Evolutionary conservation across 1,140 invertebrate genomes (phyloP).

Genomic region (Phortica variegata): DNA sequence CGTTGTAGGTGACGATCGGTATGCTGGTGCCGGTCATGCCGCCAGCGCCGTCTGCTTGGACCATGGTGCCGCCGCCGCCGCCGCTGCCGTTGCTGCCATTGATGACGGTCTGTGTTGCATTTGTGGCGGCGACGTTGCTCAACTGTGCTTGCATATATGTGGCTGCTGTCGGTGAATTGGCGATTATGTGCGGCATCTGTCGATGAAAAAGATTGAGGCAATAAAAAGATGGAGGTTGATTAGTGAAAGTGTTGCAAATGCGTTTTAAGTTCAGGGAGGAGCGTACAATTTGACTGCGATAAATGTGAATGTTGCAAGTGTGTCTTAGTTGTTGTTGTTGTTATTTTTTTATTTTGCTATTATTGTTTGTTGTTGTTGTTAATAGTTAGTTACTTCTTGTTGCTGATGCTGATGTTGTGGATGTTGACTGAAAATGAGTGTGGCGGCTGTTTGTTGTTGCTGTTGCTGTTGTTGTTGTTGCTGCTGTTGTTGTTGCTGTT

Average conservation of each 20-base stretch:
- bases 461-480: constrained; percentile 13
- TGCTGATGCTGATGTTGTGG: constrained; percentile 27
- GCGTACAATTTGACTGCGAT: too few species aligned
- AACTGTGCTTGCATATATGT: constrained; percentile 51
- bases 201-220: constrained; percentile 23
- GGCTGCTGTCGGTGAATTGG: constrained; percentile 52
- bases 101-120: constrained; percentile 42
- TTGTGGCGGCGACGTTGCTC: constrained; percentile 55
- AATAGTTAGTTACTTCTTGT: constrained; percentile 51
- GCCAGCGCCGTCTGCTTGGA: too few species aligned
- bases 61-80: constrained; percentile 28
- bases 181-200: constrained; percentile 50
- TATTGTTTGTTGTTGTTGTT: constrained; percentile 35
- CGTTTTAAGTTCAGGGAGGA: too few species aligned
- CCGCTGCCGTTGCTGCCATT: constrained; percentile 58
- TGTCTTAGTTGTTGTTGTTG: too few species aligned
- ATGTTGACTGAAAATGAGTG: constrained; percentile 35
- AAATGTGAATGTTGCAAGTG: constrained; percentile 10
- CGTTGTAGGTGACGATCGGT: constrained; percentile 53
- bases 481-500: constrained; percentile 15
- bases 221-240: constrained; percentile 10
- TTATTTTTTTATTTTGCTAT: too few species aligned
- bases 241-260: constrained; percentile 25
- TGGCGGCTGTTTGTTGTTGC: constrained; percentile 20
- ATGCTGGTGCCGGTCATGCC: constrained; percentile 22